Evolutionary conservation across 2,797 vertebrate species (phyloP), one percentile per base, ranked within the genome.

Genomic region (Zonotrichia albicollis): DNA sequence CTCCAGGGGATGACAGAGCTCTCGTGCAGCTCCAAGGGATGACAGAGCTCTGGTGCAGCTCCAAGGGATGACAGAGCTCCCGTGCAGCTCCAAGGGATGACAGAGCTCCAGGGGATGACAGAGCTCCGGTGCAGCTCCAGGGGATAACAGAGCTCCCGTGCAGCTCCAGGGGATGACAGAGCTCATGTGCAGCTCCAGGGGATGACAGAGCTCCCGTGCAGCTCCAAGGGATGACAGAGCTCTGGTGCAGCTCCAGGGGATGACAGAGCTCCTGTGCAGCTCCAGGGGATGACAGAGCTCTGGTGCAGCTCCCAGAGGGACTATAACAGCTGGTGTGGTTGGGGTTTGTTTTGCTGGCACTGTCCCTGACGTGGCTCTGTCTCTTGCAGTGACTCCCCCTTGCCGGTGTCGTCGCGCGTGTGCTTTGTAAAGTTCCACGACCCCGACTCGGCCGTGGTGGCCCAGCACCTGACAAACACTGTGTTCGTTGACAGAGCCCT

Each of bases 401-500:
- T 99, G 98, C 99, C 99, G 97, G 99, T 99, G 97, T 99, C 99
- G 93, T 99, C 99, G 96, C 99, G 99, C 98, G 99, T 99, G 97
- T 99, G 99, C 99, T 99, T 99, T 99, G 99, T 99, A 99, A 99
- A 99, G 98, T 99, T 99, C 99, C 99, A 98, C 97, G 99, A 99
- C 96, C 97, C 99, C 42, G 99, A 99, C 96, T 99, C 99, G 10
- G 99, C 99, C 96, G 99, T 99, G 96, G 99, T 99, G 97, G 99
- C 99, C 68, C 99, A 99, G 97, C 99, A 99, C 81, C 98, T 99
- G 98, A 99, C 99, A 94, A 99, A 99, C 98, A 99, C 99, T 94
- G 99, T 99, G 96, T 99, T 99, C 98, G 99, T 99, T 98, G 99
- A 99, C 98, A 98, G 99, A 98, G 99, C 99, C 93, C 97, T 99